Base-by-base conservation (phyloP, 1,140 invertebrate genomes). In the Lasioglossum baleicum region DNA sequence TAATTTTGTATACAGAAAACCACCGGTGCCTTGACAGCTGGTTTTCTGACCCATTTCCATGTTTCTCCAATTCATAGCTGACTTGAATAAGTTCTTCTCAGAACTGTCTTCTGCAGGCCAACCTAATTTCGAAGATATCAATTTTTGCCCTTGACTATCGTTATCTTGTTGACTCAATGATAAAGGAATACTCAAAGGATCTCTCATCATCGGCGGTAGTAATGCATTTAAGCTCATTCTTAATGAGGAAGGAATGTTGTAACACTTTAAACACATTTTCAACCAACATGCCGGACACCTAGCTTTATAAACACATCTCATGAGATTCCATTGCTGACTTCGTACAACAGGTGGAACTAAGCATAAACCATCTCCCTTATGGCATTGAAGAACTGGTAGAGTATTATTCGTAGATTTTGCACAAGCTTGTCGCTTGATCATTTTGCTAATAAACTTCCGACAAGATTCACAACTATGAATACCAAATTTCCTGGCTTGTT, bases 251-350 rank as follows among this genome's bases (percentile, higher is more conserved):
- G 96, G 96, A 86, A 97, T 95, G 91, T 96, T 95, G 90, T 97
- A 97, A 66, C 95, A 95, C 83, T 96, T 95, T 20, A 98, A 90
- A 90, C 97, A 97, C 93, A 97, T 95, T 91, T 97, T 97, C 6
- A 98, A 92, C 97, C 97, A 97, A 89, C 97, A 98, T n/a, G 96
- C 96, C 74, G 96, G 95, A 92, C 97, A 97, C 60, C 96, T 92
- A 63, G 95, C 94, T 87, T 95, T 96, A 87, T 96, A 96, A 63
- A 95, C 94, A 88, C 95, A 95, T 89, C 94, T 94, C 89, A 94
- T 93, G 87, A 96, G 91, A 90, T 96, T 96, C 94, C 95, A 96
- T 74, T 96, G 94, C 84, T 96, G 95, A 83, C 95, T 96, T 84
- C 95, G 94, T 7, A 95, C 94, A 74, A 95, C 94, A 67, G 96